Evolutionary conservation across 2,797 vertebrate genomes (phyloP).

Genomic region (Pagetopsis macropterus): DNA sequence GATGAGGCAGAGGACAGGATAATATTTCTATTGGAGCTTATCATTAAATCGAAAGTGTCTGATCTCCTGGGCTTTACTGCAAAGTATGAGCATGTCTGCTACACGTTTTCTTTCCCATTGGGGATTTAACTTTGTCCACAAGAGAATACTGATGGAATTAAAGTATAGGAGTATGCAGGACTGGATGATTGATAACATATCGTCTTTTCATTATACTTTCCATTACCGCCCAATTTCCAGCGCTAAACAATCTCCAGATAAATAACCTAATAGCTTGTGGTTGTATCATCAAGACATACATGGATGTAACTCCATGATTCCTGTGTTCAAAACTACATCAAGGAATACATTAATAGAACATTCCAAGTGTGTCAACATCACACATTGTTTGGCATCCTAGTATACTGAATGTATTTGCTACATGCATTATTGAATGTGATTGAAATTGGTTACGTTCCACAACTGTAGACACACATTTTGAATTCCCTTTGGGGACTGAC

Average conservation of each 20-base stretch:
- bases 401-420: background rate
- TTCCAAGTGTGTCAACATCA: background rate
- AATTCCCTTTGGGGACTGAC: background rate
- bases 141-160: background rate
- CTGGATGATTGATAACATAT: too few species aligned
- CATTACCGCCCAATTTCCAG: too few species aligned
- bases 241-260: too few species aligned
- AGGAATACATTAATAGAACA: background rate
- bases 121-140: constrained; percentile 1
- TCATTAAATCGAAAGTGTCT: constrained; percentile 34
- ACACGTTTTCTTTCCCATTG: background rate
- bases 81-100: constrained; percentile 1
- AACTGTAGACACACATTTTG: background rate
- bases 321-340: background rate
- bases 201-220: too few species aligned
- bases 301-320: background rate
- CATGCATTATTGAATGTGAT: constrained; percentile 21
- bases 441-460: background rate
- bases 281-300: too few species aligned
- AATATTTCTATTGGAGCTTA: constrained; percentile 19
- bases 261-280: too few species aligned
- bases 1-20: background rate
- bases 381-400: background rate
- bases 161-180: background rate
- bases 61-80: constrained; percentile 10